Percentiles rank a stretch among this genome's conserved stretches.
These are phyloP conservation scores for Leuciscus waleckii DNA, from an alignment of 2,797 vertebrate genomes.

Conservation along the genomic window DNA sequence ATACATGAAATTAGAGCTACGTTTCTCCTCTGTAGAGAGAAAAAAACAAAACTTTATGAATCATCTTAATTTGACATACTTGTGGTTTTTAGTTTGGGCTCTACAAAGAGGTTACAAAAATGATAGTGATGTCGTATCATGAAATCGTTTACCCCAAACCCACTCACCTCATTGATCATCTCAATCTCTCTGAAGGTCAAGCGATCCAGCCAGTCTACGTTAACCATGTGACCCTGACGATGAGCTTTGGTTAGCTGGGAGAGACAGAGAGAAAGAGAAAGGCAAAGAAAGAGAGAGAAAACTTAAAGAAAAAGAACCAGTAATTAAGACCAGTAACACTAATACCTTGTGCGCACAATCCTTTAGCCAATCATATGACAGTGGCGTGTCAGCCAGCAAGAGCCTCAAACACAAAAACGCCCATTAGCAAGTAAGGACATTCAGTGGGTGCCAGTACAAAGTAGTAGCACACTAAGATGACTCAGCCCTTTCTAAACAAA, in stretches of 20 bases:
- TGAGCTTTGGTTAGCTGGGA: conserved; percentile 95
- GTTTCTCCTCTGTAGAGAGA: conserved; percentile 91
- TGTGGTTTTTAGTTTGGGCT: background rate
- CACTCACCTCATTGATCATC: conserved; percentile 97
- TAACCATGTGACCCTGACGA: conserved; percentile 98
- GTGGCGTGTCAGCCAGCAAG: conserved; percentile 35
- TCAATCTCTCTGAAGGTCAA: conserved; percentile 98
- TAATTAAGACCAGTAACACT: background rate
- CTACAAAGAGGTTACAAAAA: background rate
- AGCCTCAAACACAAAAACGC: conserved; percentile 19
- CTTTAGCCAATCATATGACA: conserved; percentile 42
- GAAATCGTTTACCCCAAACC: background rate
- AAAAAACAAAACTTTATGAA: conserved; percentile 1
- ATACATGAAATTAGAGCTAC: conserved; percentile 99
- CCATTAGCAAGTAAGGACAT: conserved; percentile 40
- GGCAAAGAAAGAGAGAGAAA: conserved; percentile 8
- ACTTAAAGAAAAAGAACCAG: background rate
- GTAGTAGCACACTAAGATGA: conserved; percentile 31
- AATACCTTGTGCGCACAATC: conserved; percentile 8
- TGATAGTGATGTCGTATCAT: background rate
- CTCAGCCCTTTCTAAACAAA: conserved; percentile 23
- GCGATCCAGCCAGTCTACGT: conserved; percentile 98
- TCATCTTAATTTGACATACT: background rate
- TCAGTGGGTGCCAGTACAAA: conserved; percentile 18
- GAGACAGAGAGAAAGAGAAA: conserved; percentile 22